Conservation (phyloP, 2,888 invertebrate species). For the Diachrysia chrysitis region DNA sequence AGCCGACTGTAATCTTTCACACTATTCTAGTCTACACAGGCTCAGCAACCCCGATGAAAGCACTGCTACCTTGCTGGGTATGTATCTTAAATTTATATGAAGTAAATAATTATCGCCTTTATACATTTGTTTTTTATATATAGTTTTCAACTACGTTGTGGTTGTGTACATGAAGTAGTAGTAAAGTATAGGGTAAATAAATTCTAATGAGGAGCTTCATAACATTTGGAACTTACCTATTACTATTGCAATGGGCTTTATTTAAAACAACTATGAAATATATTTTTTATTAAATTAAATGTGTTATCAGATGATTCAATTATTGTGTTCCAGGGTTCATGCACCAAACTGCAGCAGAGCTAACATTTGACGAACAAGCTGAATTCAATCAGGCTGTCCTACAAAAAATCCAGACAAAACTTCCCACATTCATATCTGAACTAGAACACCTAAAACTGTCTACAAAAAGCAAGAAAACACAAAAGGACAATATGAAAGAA, state of each 20-base stretch:
- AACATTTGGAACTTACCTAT: no score
- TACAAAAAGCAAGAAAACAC: conserved; percentile 59
- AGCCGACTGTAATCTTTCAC: conserved; percentile 79
- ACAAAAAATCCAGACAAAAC: conserved; percentile 75
- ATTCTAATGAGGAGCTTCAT: no score
- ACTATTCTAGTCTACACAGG: conserved; percentile 82
- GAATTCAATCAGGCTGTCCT: conserved; percentile 82
- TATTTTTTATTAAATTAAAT: no score
- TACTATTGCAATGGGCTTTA: no score
- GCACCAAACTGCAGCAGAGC: conserved; percentile 74
- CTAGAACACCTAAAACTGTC: conserved; percentile 71
- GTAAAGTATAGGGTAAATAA: no score
- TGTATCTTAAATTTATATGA: background rate
- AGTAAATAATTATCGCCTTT: background rate
- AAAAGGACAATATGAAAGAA: conserved; percentile 70
- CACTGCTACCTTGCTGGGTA: conserved; percentile 81
- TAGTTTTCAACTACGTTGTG: no score
- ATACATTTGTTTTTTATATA: background rate
- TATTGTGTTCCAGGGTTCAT: conserved; percentile 74
- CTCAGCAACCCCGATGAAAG: conserved; percentile 80
- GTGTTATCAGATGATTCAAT: no score
- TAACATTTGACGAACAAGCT: conserved; percentile 82
- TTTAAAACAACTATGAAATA: no score
- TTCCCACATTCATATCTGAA: conserved; percentile 74
- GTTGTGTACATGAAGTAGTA: no score